Evolutionary conservation across 2,888 invertebrate species (phyloP), one percentile per base, ranked within the genome.

Genomic region (Meiosimyza platycephala): DNA sequence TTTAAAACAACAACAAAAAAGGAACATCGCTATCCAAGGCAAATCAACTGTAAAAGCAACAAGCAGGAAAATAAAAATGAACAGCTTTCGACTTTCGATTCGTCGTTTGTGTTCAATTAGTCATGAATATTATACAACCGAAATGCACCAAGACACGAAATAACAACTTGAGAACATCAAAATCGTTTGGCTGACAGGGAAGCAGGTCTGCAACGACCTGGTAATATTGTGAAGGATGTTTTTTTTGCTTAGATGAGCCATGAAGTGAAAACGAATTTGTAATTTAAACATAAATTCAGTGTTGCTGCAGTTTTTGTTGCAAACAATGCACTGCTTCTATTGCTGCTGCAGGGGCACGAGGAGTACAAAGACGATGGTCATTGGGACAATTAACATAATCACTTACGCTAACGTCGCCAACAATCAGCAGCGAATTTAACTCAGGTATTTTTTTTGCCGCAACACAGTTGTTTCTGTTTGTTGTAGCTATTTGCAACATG

Each of bases 51-150:
- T 16, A 51, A 40, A 6, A 9, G 9, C 11, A 33, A 52, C 68
- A 47, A 59, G 47, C 28, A 28, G 28, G 66, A 40, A 62, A 62
- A 40, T 40, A 13, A 57, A 50, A 28, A 50, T 51, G 51, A 22
- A 50, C 50, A 22, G 13, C 9, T 64, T 50, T 64, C 51, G 64
- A 64, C 50, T 47, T 57, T 57, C 57, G 60, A 68, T 59, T 59
- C 68, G 28, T 60, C 68, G 68, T 68, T 68, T 69, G 59, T 69
- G 59, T 59, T 59, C 68, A 69, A 69, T 69, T 69, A 69, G 59
- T 69, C 59, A 59, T 69, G 51, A 69, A 69, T 51, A 69, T 69
- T 69, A 51, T 57, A 68, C 67, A 57, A 48, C 40, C 51, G 12
- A 40, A 9, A 40, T 9, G 40, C 28, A 40, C 9, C 40, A 40